Evolutionary conservation across 2,888 invertebrate genomes (phyloP), one percentile per base, ranked within the genome.

Genomic region (Melanostoma mellinum): DNA sequence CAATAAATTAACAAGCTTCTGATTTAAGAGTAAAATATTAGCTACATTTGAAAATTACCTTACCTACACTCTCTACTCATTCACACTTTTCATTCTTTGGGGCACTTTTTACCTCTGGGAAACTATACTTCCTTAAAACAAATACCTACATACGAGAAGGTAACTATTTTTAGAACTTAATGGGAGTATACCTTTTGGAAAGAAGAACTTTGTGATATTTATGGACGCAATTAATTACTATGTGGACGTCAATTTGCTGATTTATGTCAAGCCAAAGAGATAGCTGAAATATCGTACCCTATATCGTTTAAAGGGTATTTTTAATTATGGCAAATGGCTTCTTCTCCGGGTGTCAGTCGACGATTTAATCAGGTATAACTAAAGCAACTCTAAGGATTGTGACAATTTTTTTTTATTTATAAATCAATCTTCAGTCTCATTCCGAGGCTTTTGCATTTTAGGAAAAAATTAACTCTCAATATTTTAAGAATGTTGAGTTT

Each of bases 211-310:
- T 5, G 36, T 2, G 60, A 32, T 55, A 68, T 79, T 68, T 74
- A 74, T 61, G 61, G 74, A 20, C 20, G 60, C 20, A 55, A 74
- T 79, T 68, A 48, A 79, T 79, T 74, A 38, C 38, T 38, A 68
- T 80, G 55, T 67, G 42, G 35, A 30, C 67, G 81, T 81, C 80
- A 76, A 81, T 81, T 63, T 42, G 67, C 52, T 53, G 65, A 71
- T 65, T 65, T 60, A 69, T 74, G 36, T 38, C 50, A 63, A 63
- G 6, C 9, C 30, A 36, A 50, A 32, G 38, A 50, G 32, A 63
- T 63, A 50, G 30, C 30, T 50, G 20, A 5, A 32, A 35, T 44
- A n/a, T 53, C 20, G 20, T 20, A 20, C 20, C 20, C 20, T 20
- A 20, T 2, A n/a, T 35, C 46, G 58, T 42, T 44, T 30, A 58